phyloP scores from a whole-genome alignment of 2,888 invertebrate genomes.

The Mythimna loreyi region DNA sequence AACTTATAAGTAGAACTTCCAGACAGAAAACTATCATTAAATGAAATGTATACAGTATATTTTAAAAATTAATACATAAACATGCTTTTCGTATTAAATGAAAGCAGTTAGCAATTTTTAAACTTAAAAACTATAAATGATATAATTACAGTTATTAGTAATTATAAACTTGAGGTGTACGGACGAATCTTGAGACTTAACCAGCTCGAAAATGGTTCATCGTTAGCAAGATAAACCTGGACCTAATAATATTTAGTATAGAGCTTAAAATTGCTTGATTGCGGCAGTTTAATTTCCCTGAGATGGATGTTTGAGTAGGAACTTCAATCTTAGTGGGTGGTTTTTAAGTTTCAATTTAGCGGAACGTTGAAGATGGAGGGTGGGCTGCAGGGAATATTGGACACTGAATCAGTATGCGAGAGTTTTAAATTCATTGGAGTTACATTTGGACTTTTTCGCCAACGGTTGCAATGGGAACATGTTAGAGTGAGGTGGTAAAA shows the following conservation, averaged over 20 bases:
- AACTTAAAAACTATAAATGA: conserved; percentile 72
- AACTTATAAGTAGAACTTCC: conserved; percentile 12
- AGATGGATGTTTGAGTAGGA: conserved; percentile 65
- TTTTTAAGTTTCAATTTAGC: conserved; percentile 75
- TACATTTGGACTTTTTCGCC: conserved; percentile 72
- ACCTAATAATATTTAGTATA: conserved; percentile 65
- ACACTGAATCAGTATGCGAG: conserved; percentile 72
- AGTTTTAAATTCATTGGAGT: conserved; percentile 73
- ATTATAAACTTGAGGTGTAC: conserved; percentile 80
- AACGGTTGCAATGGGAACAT: conserved; percentile 77
- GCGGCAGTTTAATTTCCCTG: conserved; percentile 69
- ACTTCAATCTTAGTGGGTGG: conserved; percentile 72
- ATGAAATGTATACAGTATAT: conserved; percentile 12
- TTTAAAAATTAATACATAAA: conserved; percentile 48
- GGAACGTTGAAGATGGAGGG: conserved; percentile 54
- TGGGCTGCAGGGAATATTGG: conserved; percentile 68
- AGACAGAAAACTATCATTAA: conserved; percentile 18
- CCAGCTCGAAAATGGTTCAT: conserved; percentile 74
- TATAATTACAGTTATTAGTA: conserved; percentile 82
- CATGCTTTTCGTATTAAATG: conserved; percentile 60
- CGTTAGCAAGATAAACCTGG: conserved; percentile 66
- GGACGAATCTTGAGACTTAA: conserved; percentile 79
- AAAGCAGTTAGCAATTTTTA: conserved; percentile 65
- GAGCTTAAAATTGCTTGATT: conserved; percentile 73
- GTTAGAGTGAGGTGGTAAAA: conserved; percentile 81